Evolutionary conservation across 2,113 vertebrate species (phyloP), one percentile per base, ranked within the genome.

Genomic region (Cyprinus carpio): DNA sequence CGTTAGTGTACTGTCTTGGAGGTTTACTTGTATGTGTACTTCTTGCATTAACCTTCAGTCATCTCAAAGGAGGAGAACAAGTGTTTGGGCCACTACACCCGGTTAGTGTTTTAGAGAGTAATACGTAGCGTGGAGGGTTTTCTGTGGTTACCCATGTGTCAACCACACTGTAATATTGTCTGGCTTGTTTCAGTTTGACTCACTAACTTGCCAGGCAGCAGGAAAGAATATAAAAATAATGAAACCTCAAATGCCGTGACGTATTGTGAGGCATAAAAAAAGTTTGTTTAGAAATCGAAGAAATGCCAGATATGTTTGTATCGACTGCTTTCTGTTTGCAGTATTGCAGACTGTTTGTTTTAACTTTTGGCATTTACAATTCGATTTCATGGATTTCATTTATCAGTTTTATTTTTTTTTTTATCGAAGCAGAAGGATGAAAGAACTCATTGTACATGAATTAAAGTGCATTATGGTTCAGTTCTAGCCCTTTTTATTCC

Each of bases 121-220:
- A 58, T 7, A 78, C 23, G 56, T 62, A 80, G 77, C 34, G 6
- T 80, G 56, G 56, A 43, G 34, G 77, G 34, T 64, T 80, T 64
- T 80, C 34, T 80, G 77, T 80, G 77, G 56, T 62, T 27, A 79
- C 56, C 56, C 77, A 79, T 37, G 34, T 79, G 77, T 40, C 7
- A 7, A 79, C 77, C 54, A 62, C 56, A 62, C 56, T 62, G 56
- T 25, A 62, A 79, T 79, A 62, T 79, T 37, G 29, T 78, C 75
- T 79, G 54, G 76, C 54, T 60, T 78, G 54, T 58, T 78, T 78
- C 58, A 25, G 56, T 62, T 79, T 64, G 77, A 62, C 34, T 80
- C 77, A 11, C 9, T 64, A 64, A 43, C 77, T 80, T 64, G 77
- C 58, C 75, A 64, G 77, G 23, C 56, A 46, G 34, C 12, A 64